phyloP scores from a whole-genome alignment of 2,113 vertebrate genomes.

The Smithornis capensis region DNA sequence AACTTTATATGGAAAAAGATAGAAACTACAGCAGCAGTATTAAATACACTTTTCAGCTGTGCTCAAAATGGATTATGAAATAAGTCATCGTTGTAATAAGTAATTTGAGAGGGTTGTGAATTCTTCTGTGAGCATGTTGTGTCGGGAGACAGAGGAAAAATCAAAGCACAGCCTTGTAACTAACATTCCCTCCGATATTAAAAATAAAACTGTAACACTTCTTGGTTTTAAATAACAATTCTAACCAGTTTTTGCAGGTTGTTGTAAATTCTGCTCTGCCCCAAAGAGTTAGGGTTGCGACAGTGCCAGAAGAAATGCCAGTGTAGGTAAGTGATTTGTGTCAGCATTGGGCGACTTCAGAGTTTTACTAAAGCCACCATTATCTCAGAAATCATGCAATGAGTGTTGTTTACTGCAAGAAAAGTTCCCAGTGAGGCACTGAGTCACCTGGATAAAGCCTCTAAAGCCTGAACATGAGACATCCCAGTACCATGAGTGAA shows the following conservation, averaged over 20 bases:
- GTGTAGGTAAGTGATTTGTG: not conserved
- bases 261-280: constrained; percentile 7
- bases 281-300: not conserved
- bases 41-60: constrained; percentile 45
- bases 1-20: constrained; percentile 22
- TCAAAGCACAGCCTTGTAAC: constrained; percentile 37
- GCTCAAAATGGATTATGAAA: constrained; percentile 29
- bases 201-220: constrained; percentile 3
- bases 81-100: constrained; percentile 40
- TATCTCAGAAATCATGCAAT: not conserved
- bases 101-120: constrained; percentile 47
- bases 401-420: not conserved
- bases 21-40: constrained; percentile 45
- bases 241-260: not conserved
- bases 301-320: not conserved
- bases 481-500: not conserved
- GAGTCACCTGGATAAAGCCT: not conserved
- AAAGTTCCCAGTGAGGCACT: not conserved
- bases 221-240: constrained; percentile 34
- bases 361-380: not conserved
- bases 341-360: not conserved
- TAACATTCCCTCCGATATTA: constrained; percentile 21
- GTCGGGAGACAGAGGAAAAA: constrained; percentile 37
- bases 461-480: not conserved
- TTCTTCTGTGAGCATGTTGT: constrained; percentile 36